These are phyloP conservation scores for Tragulus kanchil DNA, from an alignment of 2,113 vertebrate species.

Conservation along the genomic window DNA sequence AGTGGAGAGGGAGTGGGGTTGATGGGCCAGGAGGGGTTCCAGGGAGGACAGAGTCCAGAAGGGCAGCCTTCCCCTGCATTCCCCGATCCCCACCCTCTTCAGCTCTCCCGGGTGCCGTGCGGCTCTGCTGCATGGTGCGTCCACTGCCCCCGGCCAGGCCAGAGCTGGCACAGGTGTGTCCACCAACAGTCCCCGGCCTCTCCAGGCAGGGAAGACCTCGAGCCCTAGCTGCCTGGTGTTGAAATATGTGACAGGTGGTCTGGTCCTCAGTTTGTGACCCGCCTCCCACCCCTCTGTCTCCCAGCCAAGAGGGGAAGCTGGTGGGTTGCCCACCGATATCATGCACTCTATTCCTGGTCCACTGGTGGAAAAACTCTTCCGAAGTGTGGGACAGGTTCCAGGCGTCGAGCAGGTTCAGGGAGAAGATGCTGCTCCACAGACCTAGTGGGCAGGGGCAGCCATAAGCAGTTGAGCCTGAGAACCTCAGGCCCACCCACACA, in stretches of 20 bases:
- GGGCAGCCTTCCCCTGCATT: background rate
- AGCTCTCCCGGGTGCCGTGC: background rate
- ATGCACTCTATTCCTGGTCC: slow-evolving; percentile 85
- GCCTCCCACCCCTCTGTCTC: background rate
- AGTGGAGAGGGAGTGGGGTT: background rate
- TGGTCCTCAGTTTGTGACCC: background rate
- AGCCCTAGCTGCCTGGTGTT: background rate
- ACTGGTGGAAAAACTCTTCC: slow-evolving; percentile 90
- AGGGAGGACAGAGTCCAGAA: background rate
- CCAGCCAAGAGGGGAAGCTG: background rate
- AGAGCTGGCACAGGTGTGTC: background rate
- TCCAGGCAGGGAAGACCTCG: background rate
- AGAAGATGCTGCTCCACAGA: slow-evolving; percentile 91
- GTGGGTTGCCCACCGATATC: slow-evolving; percentile 85
- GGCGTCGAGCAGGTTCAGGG: slow-evolving; percentile 89
- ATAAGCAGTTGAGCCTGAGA: background rate
- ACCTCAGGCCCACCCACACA: background rate
- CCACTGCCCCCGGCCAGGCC: background rate
- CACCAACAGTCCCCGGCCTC: background rate
- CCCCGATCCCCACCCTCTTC: background rate
- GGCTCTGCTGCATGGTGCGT: background rate
- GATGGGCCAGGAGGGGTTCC: background rate
- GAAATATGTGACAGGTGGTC: background rate
- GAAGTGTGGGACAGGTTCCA: slow-evolving; percentile 88
- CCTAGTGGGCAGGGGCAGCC: slow-evolving; percentile 79